A percentile compares a stretch with the other conserved stretches of the same genome.
phyloP scores from a whole-genome alignment of 2,797 vertebrate species.

The Mallotus villosus region DNA sequence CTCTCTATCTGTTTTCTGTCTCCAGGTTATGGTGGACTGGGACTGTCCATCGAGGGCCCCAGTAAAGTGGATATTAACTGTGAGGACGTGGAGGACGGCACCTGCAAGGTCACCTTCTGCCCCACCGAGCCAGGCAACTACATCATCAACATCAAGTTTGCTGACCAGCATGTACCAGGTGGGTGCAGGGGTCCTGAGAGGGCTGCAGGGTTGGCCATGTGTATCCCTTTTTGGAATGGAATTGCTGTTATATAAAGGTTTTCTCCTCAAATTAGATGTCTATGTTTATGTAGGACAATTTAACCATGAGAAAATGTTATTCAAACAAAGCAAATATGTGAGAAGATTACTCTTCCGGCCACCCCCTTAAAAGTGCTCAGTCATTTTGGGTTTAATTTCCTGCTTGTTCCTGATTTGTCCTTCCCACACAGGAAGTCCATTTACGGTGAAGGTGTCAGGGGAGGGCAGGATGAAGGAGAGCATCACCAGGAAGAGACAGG shows the following conservation, averaged over 20 bases:
- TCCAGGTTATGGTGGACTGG: constrained; percentile 91
- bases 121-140: constrained; percentile 96
- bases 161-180: constrained; percentile 67
- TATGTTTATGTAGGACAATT: too few relatives aligned
- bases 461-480: constrained; percentile 97
- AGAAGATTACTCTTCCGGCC: not conserved
- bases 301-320: too few relatives aligned
- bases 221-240: not conserved
- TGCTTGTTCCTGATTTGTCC: not conserved
- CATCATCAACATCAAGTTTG: constrained; percentile 95
- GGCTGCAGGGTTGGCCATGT: not conserved
- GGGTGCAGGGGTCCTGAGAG: not conserved
- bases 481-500: constrained; percentile 91
- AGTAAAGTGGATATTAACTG: constrained; percentile 99
- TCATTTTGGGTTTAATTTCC: not conserved
- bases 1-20: not conserved
- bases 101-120: constrained; percentile 95
- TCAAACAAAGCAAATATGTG: too few relatives aligned
- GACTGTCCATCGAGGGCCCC: constrained; percentile 92
- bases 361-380: too few relatives aligned
- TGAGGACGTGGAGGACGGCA: constrained; percentile 93
- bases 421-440: constrained; percentile 85
- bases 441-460: constrained; percentile 93
- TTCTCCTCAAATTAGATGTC: too few relatives aligned
- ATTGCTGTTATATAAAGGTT: not conserved